A percentile compares a stretch with the other conserved stretches of the same genome.
phyloP scores from a whole-genome alignment of 1,140 invertebrate species.

The Habropoda laboriosa region DNA sequence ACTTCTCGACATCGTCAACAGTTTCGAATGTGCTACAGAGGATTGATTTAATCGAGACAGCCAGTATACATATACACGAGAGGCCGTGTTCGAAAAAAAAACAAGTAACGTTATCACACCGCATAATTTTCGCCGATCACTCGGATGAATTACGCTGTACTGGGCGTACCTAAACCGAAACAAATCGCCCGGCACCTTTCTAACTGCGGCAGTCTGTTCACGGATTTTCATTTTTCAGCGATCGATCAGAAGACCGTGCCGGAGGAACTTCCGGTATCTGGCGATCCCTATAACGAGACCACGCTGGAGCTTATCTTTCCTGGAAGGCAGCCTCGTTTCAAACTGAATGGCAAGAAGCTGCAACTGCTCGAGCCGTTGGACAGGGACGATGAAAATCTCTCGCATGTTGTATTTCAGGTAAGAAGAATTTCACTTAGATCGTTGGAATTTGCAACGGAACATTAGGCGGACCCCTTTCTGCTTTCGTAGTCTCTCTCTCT shows the following conservation, averaged over 20 bases:
- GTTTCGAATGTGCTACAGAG: too few species aligned
- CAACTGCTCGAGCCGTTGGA: slow-evolving; percentile 91
- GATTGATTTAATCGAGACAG: too few species aligned
- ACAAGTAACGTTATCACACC: too few species aligned
- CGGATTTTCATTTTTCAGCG: slow-evolving; percentile 82
- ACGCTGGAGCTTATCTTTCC: slow-evolving; percentile 89
- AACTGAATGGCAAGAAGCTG: slow-evolving; percentile 91
- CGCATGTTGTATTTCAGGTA: slow-evolving; percentile 94
- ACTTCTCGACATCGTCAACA: too few species aligned
- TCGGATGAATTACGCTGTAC: neutral
- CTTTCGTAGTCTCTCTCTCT: too few species aligned
- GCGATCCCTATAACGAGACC: slow-evolving; percentile 91
- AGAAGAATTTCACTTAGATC: slow-evolving; percentile 49
- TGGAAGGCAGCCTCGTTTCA: slow-evolving; percentile 88
- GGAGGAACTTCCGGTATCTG: slow-evolving; percentile 89
- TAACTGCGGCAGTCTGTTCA: slow-evolving; percentile 12
- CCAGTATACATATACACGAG: neutral
- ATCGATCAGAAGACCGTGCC: slow-evolving; percentile 91
- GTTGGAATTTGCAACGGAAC: neutral
- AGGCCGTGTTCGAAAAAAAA: neutral
- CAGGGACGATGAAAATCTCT: slow-evolving; percentile 92
- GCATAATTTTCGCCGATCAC: neutral
- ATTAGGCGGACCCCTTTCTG: neutral
- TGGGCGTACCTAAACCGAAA: neutral
- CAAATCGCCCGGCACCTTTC: neutral